Evolutionary conservation across 2,113 vertebrate species (phyloP).

Genomic region (Progne subis): DNA sequence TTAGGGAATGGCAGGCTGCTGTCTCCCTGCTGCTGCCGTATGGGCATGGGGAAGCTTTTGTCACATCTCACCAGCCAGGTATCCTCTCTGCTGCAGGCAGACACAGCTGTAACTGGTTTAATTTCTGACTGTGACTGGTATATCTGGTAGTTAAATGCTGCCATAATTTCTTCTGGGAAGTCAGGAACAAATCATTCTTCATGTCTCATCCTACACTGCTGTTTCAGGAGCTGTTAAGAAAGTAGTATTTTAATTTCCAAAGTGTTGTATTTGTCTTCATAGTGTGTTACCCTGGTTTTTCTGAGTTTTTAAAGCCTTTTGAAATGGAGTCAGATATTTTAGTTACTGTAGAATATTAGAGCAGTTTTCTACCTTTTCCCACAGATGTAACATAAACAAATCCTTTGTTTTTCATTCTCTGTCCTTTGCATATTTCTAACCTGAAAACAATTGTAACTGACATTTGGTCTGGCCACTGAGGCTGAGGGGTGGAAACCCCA

Average conservation of each 20-base stretch:
- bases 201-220: background rate
- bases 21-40: background rate
- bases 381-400: too few relatives aligned
- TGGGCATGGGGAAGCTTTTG: rapidly evolving
- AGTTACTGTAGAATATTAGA: too few relatives aligned
- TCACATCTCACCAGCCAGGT: rapidly evolving
- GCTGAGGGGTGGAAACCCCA: too few relatives aligned
- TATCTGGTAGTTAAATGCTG: background rate
- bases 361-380: too few relatives aligned
- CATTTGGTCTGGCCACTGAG: too few relatives aligned
- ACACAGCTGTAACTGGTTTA: background rate
- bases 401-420: too few relatives aligned
- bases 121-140: background rate
- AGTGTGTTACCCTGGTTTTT: too few relatives aligned
- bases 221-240: background rate
- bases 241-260: background rate
- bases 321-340: too few relatives aligned
- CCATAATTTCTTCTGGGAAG: background rate
- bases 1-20: background rate
- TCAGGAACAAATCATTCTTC: background rate
- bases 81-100: background rate
- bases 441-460: too few relatives aligned
- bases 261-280: rapidly evolving
- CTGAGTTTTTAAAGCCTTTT: too few relatives aligned
- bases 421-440: too few relatives aligned